These are phyloP conservation scores for Salvelinus namaycush DNA, from an alignment of 2,113 vertebrate species.

Conservation along the genomic window DNA sequence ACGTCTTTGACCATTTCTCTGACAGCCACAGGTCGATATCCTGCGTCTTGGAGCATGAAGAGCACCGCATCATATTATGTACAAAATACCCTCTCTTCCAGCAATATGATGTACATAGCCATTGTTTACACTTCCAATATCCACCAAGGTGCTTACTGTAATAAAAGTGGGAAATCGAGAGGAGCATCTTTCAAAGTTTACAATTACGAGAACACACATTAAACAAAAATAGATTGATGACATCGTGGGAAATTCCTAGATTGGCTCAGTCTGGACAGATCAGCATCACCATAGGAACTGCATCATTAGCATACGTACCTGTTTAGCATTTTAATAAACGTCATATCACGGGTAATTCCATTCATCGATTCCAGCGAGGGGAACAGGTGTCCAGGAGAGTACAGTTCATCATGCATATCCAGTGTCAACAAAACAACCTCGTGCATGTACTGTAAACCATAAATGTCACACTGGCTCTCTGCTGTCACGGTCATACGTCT, in stretches of 20 bases:
- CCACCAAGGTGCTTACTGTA: not conserved
- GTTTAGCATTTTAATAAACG: too few relatives aligned
- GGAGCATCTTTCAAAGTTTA: not conserved
- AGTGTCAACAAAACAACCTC: not conserved
- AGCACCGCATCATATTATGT: not conserved
- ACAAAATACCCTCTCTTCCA: not conserved
- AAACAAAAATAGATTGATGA: not conserved
- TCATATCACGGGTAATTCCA: too few relatives aligned
- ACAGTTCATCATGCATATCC: too few relatives aligned
- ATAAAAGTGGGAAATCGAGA: not conserved
- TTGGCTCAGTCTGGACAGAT: not conserved
- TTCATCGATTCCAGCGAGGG: not conserved
- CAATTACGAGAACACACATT: not conserved
- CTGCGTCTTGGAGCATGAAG: too few relatives aligned
- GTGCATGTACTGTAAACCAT: conserved; percentile 8
- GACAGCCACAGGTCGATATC: too few relatives aligned
- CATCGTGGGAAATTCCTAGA: not conserved
- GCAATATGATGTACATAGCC: not conserved
- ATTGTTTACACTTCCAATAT: not conserved
- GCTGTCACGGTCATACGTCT: too few relatives aligned
- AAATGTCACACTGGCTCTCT: conserved; percentile 2
- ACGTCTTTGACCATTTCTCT: too few relatives aligned
- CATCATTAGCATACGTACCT: not conserved
- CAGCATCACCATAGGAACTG: not conserved
- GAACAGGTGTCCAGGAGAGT: conserved; percentile 7